Base-by-base conservation (phyloP, 2,797 vertebrate genomes). In the Acestrorhynchus altus region DNA sequence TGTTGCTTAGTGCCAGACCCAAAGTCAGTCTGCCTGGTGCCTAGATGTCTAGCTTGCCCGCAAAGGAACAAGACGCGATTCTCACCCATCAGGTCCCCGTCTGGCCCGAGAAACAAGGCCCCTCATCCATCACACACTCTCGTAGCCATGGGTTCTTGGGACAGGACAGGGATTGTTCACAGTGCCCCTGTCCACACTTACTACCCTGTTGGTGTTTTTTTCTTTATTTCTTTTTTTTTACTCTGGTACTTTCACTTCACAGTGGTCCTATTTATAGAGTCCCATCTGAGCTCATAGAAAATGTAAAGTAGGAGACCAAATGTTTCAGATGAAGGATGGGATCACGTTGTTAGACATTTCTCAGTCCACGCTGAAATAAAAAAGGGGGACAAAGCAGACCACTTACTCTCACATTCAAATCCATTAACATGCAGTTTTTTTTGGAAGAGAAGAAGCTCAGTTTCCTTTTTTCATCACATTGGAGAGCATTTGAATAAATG, bases 251-350 rank as follows among this genome's bases (percentile, higher is more conserved):
- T 61, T 61, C 52, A 72, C 63, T 60, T 52, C 44, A 82, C 81
- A 82, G 73, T 74, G 73, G 44, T 72, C 68, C 67, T 82, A 82
- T 79, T 82, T 77, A 82, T 59, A 78, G 77, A 66, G 77, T 66
- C 72, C 65, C 78, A 74, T 78, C 77, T 80, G 80, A 81, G 81
- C 81, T 81, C 76, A 81, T 66, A 82, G 79, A 77, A 75, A 77
- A 44, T 72, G 22, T 76, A 65, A 61, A 65, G 64, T 57, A 61
- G 57, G 64, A 79, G 65, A 72, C 60, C 79, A 64, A 72, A 81
- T 68, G 68, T 57, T 67, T 70, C 13, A 39, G 31, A 60, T 22
- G 39, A 56, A n/a, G 35, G 74, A 70, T 82, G 59, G 72, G 60
- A 47, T 59, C 42, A 52, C 12, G 35, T 69, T 51, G 20, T 61